Base-by-base conservation (phyloP, 2,113 vertebrate genomes). In the Coregonus clupeaformis region DNA sequence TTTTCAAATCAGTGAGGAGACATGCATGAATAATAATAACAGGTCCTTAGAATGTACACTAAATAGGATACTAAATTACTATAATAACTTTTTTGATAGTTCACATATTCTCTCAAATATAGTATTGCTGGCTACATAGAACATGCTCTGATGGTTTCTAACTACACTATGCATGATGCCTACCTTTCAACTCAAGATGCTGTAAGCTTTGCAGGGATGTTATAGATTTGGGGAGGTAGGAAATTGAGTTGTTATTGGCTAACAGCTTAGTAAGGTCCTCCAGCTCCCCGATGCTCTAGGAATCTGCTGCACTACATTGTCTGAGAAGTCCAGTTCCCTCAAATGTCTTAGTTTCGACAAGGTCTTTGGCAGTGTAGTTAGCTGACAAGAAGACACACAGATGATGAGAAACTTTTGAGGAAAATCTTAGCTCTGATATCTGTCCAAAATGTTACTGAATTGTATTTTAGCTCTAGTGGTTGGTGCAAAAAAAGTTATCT, bases 281-380 rank as follows among this genome's bases (percentile, higher is more conserved):
- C 9, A 71, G 29, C 29, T 59, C 70, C 11, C 55, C 20, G 20
- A 72, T n/a, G 32, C 20, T 32, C 6, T 72, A 36, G 70, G 70
- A 14, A 72, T 62, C 32, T 69, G 5, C 20, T 59, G 12, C 12
- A 68, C 42, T 57, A 60, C 29, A 1, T 72, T 72, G 27, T 72
- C 70, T 62, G 30, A 72, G 52, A 72, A 71, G 30, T 72, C 70
- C 49, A 72, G 27, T 29, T 72, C 70, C 29, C 20, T 72, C 25
- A 72, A 59, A 57, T 6, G 6, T 30, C 77, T 77, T 68, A 91
- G 73, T 42, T 80, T 88, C 74, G 90, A 77, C 73, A 92, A 75
- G 1, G 60, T 63, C 22, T 63, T 63, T 13, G 60, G 60, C 60
- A 63, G 4, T 13, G 22, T 63, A 2, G 60, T 63, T 25, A 27